These are phyloP conservation scores for Muraenolepis orangiensis DNA, from an alignment of 2,797 vertebrate genomes.

Conservation along the genomic window DNA sequence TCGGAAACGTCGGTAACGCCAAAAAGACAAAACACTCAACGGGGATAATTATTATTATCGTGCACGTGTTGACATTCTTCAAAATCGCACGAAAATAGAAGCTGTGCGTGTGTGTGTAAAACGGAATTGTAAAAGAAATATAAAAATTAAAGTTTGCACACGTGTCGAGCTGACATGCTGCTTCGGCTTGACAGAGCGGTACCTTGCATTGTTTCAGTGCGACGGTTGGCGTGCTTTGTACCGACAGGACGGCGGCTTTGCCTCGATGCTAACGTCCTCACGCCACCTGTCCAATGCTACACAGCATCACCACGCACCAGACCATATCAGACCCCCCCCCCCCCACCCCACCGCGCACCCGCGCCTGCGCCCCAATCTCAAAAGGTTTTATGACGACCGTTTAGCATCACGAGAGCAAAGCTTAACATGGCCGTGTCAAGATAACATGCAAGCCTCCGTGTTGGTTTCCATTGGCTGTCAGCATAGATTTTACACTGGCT, in stretches of 20 bases:
- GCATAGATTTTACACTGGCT: constrained; percentile 79
- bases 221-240: constrained; percentile 48
- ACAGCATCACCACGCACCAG: constrained; percentile 73
- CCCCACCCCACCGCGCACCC: no score
- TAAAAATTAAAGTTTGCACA: constrained; percentile 7
- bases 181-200: neutral
- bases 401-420: constrained; percentile 74
- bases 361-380: constrained; percentile 57
- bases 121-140: constrained; percentile 10
- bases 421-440: constrained; percentile 81
- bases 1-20: constrained; percentile 20
- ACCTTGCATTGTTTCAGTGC: constrained; percentile 53
- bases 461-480: constrained; percentile 81
- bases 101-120: neutral
- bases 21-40: neutral
- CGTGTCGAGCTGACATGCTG: no score
- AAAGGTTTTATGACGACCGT: constrained; percentile 80
- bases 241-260: neutral
- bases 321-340: constrained; percentile 70
- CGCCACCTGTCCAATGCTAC: constrained; percentile 52
- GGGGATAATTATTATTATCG: constrained; percentile 13
- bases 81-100: neutral
- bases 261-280: neutral
- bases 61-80: neutral
- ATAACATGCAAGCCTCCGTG: constrained; percentile 80